These are phyloP conservation scores for Drosophila lutescens DNA, from an alignment of 2,888 invertebrate species.

Conservation along the genomic window DNA sequence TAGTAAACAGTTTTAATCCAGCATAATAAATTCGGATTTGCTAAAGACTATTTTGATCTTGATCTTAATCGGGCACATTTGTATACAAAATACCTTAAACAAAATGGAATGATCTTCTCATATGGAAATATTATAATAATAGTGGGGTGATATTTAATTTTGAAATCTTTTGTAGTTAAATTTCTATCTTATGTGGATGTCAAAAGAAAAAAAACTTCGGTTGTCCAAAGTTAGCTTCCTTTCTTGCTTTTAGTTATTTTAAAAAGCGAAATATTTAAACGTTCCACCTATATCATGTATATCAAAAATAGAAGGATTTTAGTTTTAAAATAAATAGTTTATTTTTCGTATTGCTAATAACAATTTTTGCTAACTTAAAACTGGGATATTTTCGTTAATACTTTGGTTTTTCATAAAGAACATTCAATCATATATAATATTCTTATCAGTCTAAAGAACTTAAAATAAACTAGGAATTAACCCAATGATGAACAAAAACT, in stretches of 20 bases:
- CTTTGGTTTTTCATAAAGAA: background rate
- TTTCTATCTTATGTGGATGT: no score
- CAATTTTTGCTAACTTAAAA: constrained; percentile 15
- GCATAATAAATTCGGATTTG: constrained; percentile 4
- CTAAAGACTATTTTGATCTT: background rate
- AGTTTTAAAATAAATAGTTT: background rate
- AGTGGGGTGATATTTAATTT: no score
- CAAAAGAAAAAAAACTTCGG: no score
- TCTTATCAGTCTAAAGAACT: background rate
- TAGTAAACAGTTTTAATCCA: constrained; percentile 17
- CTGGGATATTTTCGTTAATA: background rate
- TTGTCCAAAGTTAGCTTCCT: no score
- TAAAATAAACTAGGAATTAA: background rate
- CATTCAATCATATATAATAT: background rate
- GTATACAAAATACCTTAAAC: no score
- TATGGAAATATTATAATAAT: no score
- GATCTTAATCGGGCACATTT: background rate
- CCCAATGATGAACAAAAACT: background rate
- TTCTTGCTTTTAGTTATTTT: no score
- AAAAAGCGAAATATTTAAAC: no score
- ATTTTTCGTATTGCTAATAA: background rate
- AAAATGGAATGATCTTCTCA: no score
- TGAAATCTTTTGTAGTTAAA: no score
- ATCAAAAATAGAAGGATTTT: background rate
- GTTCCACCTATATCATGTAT: no score